Conservation (phyloP, 2,888 invertebrate genomes). For the Parapristionchus giblindavisi region DNA sequence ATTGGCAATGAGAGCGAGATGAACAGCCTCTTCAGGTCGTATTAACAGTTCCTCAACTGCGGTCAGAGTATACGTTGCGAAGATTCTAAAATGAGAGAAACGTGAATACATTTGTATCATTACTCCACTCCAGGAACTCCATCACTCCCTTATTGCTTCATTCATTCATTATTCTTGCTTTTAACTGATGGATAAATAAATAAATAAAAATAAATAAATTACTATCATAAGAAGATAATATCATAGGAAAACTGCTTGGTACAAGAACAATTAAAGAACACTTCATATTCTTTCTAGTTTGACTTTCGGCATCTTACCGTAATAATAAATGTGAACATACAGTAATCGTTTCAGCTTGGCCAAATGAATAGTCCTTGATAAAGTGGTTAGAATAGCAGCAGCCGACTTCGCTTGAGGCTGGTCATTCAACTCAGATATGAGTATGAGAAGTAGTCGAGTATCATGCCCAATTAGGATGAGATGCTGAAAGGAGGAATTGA, state of each 20-base stretch:
- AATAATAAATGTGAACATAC: neutral
- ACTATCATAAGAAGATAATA: neutral
- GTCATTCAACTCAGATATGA: constrained; percentile 34
- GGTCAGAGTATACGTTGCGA: constrained; percentile 20
- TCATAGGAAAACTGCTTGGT: neutral
- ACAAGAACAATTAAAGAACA: no score
- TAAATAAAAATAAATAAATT: neutral
- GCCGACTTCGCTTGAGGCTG: constrained; percentile 19
- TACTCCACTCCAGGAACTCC: neutral
- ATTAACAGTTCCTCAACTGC: constrained; percentile 21
- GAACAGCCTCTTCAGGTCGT: constrained; percentile 36
- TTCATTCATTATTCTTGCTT: neutral
- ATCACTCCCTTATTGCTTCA: neutral
- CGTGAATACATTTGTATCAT: neutral
- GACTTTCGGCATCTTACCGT: neutral
- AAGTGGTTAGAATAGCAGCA: constrained; percentile 5
- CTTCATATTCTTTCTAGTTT: no score
- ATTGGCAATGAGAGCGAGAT: constrained; percentile 34
- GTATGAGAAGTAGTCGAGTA: constrained; percentile 33
- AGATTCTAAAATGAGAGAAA: constrained; percentile 12
- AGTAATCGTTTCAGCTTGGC: constrained; percentile 26
- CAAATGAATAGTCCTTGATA: neutral
- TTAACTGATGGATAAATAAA: neutral
- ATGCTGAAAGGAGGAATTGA: constrained; percentile 14
- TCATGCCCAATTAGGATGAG: constrained; percentile 36